Evolutionary conservation across 2,888 invertebrate genomes (phyloP), one percentile per base, ranked within the genome.

Genomic region (Chrysolina americana): DNA sequence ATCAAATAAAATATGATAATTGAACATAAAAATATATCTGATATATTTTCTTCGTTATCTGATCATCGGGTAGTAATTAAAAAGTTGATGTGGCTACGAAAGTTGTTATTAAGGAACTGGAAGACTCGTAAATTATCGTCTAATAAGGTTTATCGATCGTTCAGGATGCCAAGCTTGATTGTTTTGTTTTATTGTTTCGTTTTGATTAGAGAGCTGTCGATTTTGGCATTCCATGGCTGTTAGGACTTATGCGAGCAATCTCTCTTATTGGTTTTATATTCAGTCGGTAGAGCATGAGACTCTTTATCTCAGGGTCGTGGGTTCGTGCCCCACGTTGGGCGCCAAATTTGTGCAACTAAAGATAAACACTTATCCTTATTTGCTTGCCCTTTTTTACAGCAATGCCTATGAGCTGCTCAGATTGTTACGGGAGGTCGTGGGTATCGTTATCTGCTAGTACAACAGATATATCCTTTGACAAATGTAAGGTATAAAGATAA

Each of bases 261-360:
- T 28, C 28, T n/a, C n/a, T n/a, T n/a, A n/a, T n/a, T n/a, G n/a
- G n/a, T n/a, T n/a, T n/a, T n/a, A n/a, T n/a, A n/a, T n/a, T 89
- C 89, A 89, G 89, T 89, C 89, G 89, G 89, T 89, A 89, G 89
- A 89, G 89, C 89, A 89, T 87, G 88, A 89, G 89, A 89, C 89
- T 90, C 90, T 90, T 90, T 89, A 90, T 89, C 89, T 89, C 89
- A 88, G 89, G 89, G 90, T 28, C 28, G 28, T 28, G 28, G 28
- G 28, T 28, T 28, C 28, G 28, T 2, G 28, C 28, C 28, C 28
- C 28, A 28, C 28, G 28, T 28, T 28, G 28, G 28, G 28, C 28
- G 28, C 28, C 28, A 28, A 28, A 28, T 28, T 28, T 28, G 28
- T 28, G 28, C n/a, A n/a, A n/a, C n/a, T n/a, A n/a, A n/a, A n/a